Evolutionary conservation across 2,113 vertebrate species (phyloP).

Genomic region (Theristicus caerulescens): DNA sequence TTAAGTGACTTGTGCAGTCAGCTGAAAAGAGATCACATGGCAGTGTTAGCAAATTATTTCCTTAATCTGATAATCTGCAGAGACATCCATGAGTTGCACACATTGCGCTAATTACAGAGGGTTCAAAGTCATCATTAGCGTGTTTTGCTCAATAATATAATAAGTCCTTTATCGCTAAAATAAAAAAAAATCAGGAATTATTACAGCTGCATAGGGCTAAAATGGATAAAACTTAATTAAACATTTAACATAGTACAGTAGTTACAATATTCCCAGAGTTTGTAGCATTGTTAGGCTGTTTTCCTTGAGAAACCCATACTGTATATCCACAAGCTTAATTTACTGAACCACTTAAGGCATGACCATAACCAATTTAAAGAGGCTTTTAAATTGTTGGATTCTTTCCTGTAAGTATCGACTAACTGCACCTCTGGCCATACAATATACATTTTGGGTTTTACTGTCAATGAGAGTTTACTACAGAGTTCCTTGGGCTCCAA

Average conservation of each 20-base stretch:
- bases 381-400: neutral
- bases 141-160: neutral
- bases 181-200: neutral
- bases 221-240: conserved; percentile 40
- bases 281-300: neutral
- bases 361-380: neutral
- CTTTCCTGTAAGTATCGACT: neutral
- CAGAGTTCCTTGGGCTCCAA: neutral
- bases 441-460: neutral
- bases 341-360: neutral
- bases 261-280: neutral
- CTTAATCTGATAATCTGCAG: conserved; percentile 61
- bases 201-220: neutral
- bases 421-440: neutral
- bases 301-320: conserved; percentile 10
- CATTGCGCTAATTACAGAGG: conserved; percentile 2
- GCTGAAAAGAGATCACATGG: conserved; percentile 59
- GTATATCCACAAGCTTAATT: conserved; percentile 2
- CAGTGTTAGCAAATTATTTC: conserved; percentile 49
- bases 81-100: conserved; percentile 6
- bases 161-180: conserved; percentile 3
- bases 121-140: neutral
- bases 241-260: neutral
- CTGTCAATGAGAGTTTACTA: neutral
- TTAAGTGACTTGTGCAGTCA: conserved; percentile 57